Conservation (phyloP, 2,888 invertebrate species). For the Leptinotarsa juncta region DNA sequence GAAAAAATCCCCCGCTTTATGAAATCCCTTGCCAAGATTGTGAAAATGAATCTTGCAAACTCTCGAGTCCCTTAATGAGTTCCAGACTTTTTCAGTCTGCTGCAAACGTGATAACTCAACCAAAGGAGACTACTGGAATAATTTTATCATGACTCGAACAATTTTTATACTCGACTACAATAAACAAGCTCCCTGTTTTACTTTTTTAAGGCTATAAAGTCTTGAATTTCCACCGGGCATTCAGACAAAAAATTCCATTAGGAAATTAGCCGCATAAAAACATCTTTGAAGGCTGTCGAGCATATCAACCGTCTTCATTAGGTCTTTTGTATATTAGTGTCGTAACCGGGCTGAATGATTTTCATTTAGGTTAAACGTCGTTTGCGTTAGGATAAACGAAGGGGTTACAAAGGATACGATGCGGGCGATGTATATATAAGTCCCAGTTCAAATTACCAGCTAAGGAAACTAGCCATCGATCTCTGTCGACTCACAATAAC, state of each 20-base stretch:
- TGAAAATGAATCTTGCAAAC: too few relatives aligned
- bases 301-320: neutral
- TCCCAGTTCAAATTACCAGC: neutral
- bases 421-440: neutral
- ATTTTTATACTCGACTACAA: neutral
- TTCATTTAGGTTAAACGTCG: constrained; percentile 5
- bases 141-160: too few relatives aligned
- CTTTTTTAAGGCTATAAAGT: neutral
- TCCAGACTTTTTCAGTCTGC: too few relatives aligned
- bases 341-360: neutral
- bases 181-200: neutral
- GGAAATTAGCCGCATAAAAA: constrained; percentile 12
- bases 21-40: too few relatives aligned
- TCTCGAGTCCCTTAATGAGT: too few relatives aligned
- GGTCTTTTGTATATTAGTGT: neutral
- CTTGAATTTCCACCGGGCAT: neutral
- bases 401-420: neutral
- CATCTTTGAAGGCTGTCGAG: neutral
- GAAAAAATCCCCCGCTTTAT: too few relatives aligned
- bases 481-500: constrained; percentile 4
- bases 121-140: too few relatives aligned
- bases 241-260: neutral
- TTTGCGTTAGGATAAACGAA: neutral
- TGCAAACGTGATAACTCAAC: too few relatives aligned
- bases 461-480: neutral